Conservation (phyloP, 2,113 vertebrate genomes). For the Chauna torquata region DNA sequence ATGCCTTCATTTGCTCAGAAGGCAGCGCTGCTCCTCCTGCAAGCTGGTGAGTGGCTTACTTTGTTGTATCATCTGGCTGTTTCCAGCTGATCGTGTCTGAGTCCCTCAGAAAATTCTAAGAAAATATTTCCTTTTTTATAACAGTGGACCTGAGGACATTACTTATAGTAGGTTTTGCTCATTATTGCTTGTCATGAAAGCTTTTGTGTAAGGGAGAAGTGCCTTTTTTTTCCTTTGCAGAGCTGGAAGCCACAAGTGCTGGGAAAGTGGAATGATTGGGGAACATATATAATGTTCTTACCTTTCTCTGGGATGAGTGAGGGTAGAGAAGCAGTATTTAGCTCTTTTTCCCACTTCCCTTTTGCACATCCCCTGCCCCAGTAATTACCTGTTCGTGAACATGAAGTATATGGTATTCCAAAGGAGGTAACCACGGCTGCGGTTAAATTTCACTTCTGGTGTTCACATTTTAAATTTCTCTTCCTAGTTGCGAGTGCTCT, state of each 20-base stretch:
- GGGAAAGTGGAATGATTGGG: background rate
- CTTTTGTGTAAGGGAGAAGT: background rate
- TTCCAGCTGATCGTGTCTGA: background rate
- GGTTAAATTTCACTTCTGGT: background rate
- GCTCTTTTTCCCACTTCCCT: too few relatives aligned
- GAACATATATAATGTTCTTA: rapidly evolving
- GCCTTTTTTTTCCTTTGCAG: background rate
- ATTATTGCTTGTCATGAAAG: background rate
- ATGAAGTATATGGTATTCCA: background rate
- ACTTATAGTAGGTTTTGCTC: background rate
- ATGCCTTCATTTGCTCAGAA: background rate
- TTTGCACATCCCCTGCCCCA: too few relatives aligned
- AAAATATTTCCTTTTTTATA: background rate
- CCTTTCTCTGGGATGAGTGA: background rate
- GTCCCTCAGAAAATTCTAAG: background rate
- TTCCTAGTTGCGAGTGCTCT: background rate
- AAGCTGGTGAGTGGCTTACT: background rate
- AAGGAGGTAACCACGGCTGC: background rate
- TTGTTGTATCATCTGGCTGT: background rate
- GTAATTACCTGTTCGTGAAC: background rate
- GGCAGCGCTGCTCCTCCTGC: background rate
- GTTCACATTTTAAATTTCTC: background rate
- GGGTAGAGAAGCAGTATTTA: background rate
- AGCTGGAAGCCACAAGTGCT: too few relatives aligned
- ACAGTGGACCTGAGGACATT: background rate